These are phyloP conservation scores for Delphinapterus leucas DNA, from an alignment of 2,113 vertebrate genomes.

Conservation along the genomic window DNA sequence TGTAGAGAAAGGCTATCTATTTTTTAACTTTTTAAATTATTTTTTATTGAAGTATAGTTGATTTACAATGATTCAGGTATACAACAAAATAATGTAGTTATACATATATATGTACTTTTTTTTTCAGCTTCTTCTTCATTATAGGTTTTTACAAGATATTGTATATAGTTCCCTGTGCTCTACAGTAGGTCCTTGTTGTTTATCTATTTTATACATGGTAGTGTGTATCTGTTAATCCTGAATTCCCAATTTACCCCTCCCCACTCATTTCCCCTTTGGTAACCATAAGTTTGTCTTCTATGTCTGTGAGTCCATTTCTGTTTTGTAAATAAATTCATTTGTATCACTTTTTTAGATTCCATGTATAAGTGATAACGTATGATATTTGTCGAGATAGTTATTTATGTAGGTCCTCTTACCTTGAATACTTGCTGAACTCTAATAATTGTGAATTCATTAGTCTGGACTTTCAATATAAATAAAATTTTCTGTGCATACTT, in stretches of 20 bases:
- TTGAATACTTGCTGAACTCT: not conserved
- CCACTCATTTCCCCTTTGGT: not conserved
- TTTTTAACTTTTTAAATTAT: not conserved
- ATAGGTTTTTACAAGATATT: not conserved
- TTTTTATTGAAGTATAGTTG: not conserved
- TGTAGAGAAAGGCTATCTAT: not conserved
- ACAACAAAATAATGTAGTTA: not conserved
- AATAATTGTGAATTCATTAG: not conserved
- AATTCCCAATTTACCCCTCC: not conserved
- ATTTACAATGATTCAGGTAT: not conserved
- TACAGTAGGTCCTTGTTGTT: not conserved
- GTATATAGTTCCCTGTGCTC: rapidly evolving
- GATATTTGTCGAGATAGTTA: not conserved
- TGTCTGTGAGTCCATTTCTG: not conserved
- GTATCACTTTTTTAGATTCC: not conserved
- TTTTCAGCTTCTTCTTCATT: not conserved
- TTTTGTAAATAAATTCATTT: not conserved
- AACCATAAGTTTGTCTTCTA: rapidly evolving
- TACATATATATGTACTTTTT: not conserved
- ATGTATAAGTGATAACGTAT: not conserved
- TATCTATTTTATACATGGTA: not conserved
- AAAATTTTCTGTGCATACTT: not conserved
- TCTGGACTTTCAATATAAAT: not conserved
- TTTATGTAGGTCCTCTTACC: not conserved
- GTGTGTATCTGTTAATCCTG: not conserved